phyloP scores from a whole-genome alignment of 2,113 vertebrate species.

The Acanthochromis polyacanthus region DNA sequence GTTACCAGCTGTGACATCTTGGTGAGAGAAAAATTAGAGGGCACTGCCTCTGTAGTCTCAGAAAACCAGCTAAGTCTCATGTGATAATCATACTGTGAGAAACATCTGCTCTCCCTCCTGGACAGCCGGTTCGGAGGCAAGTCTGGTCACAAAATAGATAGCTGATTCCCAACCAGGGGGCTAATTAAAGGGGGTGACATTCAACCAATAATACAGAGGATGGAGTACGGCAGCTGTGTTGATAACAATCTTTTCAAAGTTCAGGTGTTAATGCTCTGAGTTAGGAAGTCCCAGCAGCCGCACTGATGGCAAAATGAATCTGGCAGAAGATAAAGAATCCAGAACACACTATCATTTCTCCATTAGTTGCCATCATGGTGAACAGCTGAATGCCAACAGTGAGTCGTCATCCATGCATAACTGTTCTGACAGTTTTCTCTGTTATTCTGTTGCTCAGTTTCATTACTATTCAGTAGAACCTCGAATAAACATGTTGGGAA shows the following conservation, averaged over 20 bases:
- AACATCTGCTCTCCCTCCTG: conserved; percentile 57
- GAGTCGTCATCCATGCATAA: not conserved
- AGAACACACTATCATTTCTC: not conserved
- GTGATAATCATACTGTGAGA: conserved; percentile 45
- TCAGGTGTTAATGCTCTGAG: conserved; percentile 25
- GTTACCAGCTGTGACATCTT: not conserved
- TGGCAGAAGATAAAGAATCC: conserved; percentile 3
- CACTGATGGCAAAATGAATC: conserved; percentile 7
- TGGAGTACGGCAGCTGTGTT: conserved; percentile 27
- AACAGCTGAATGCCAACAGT: conserved; percentile 11
- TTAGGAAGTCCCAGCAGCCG: conserved; percentile 9
- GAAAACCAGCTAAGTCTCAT: conserved; percentile 22
- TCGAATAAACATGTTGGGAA: conserved; percentile 8
- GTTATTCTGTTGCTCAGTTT: conserved; percentile 3
- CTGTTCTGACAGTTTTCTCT: conserved; percentile 17
- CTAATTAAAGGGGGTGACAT: conserved; percentile 67
- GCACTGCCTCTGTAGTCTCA: conserved; percentile 12
- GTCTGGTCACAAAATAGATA: conserved; percentile 43
- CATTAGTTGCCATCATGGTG: not conserved
- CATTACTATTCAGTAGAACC: conserved; percentile 11
- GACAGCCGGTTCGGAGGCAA: conserved; percentile 38
- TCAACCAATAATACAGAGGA: conserved; percentile 36
- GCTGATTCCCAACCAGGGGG: conserved; percentile 42
- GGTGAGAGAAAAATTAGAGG: not conserved
- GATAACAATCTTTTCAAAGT: conserved; percentile 30